A percentile compares a stretch with the other conserved stretches of the same genome.
Evolutionary conservation across 2,888 invertebrate species (phyloP).

Genomic region (Balanococcus diminutus): DNA sequence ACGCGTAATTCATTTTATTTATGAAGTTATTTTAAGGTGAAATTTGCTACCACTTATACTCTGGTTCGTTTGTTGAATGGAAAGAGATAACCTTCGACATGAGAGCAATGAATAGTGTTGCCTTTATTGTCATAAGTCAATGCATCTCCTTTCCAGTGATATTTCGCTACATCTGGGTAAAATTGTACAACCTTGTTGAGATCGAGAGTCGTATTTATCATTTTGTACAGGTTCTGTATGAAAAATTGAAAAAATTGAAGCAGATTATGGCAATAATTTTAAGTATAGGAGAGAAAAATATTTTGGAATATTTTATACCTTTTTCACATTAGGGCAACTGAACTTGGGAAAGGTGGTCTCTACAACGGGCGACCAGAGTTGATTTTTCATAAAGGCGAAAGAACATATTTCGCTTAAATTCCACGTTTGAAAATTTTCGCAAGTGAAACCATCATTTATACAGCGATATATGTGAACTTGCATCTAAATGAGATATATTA

Average conservation of each 20-base stretch:
- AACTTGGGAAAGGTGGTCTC: slow-evolving; percentile 37
- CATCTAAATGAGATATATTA: neutral
- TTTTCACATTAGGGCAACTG: slow-evolving; percentile 41
- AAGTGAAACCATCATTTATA: neutral
- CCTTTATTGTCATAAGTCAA: neutral
- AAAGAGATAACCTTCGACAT: slow-evolving; percentile 7
- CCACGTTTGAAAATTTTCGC: slow-evolving; percentile 52
- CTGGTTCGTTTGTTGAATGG: neutral
- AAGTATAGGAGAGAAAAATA: neutral
- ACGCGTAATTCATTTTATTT: neutral
- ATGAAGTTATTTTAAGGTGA: too few species aligned
- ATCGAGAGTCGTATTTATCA: slow-evolving; percentile 43
- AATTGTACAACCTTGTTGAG: slow-evolving; percentile 38
- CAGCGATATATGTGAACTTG: slow-evolving; percentile 34
- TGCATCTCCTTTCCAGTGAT: slow-evolving; percentile 34
- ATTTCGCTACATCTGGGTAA: slow-evolving; percentile 45
- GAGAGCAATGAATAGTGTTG: slow-evolving; percentile 25
- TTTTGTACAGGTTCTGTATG: slow-evolving; percentile 46
- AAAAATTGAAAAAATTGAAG: neutral
- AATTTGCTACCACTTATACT: neutral
- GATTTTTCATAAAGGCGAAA: slow-evolving; percentile 44
- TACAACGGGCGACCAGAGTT: slow-evolving; percentile 48
- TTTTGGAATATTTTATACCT: too few species aligned
- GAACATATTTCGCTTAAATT: slow-evolving; percentile 30
- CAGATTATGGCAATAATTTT: too few species aligned